phyloP scores from a whole-genome alignment of 2,888 invertebrate genomes.

The Troglohyphantes excavatus region DNA sequence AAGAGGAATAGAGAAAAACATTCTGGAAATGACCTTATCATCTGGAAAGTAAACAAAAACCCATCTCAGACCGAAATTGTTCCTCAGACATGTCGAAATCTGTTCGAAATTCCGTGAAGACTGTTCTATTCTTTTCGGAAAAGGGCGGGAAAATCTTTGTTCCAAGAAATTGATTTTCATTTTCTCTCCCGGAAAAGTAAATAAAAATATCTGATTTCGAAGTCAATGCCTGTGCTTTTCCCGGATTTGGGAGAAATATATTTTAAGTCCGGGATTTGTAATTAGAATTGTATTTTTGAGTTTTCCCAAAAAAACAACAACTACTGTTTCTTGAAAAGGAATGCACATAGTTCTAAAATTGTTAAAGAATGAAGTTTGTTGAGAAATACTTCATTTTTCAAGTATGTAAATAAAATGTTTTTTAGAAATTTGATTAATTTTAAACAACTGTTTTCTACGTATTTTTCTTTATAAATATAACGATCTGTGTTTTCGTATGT shows the following conservation, averaged over 20 bases:
- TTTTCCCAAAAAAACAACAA: no score
- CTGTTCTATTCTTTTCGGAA: not conserved
- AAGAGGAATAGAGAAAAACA: not conserved
- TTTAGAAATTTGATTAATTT: no score
- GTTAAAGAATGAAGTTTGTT: no score
- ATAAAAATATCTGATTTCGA: constrained; percentile 1
- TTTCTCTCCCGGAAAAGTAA: not conserved
- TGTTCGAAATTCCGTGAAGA: not conserved
- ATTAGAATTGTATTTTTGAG: not conserved
- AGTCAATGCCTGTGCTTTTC: not conserved
- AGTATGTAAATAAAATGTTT: no score
- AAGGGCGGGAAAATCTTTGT: not conserved
- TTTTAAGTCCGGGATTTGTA: not conserved
- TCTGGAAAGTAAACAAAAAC: constrained; percentile 1
- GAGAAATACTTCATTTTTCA: no score
- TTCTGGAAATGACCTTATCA: constrained; percentile 1
- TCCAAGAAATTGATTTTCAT: not conserved
- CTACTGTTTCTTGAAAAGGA: no score
- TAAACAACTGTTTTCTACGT: no score
- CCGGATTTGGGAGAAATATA: not conserved
- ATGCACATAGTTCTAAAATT: no score
- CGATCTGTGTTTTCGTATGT: no score
- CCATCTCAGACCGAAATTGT: not conserved
- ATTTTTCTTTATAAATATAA: no score
- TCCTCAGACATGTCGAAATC: not conserved